A percentile compares a stretch with the other conserved stretches of the same genome.
Conservation (phyloP, 2,113 vertebrate genomes). For the Channa maculata region DNA sequence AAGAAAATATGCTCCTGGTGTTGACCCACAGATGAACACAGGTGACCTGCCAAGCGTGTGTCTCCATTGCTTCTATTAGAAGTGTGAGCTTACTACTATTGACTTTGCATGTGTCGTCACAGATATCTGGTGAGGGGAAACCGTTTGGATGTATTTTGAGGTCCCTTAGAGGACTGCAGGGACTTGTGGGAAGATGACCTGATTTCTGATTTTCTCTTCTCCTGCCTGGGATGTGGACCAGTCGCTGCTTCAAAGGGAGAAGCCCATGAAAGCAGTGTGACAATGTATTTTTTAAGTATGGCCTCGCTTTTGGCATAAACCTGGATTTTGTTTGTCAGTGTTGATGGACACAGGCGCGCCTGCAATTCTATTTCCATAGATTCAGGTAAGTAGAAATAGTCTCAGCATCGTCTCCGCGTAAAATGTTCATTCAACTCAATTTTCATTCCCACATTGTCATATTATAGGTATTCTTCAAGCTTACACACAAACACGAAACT, state of each 20-base stretch:
- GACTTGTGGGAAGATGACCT: slow-evolving; percentile 83
- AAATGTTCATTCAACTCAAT: background rate
- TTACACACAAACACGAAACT: background rate
- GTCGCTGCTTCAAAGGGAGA: slow-evolving; percentile 56
- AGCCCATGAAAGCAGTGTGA: slow-evolving; percentile 36
- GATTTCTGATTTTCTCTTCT: slow-evolving; percentile 78
- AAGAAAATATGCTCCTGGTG: slow-evolving; percentile 47
- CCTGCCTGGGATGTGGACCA: slow-evolving; percentile 61
- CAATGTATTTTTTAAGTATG: slow-evolving; percentile 15
- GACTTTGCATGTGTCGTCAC: slow-evolving; percentile 34
- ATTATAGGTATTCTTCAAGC: background rate
- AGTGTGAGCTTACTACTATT: slow-evolving; percentile 22
- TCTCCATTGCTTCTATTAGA: slow-evolving; percentile 21
- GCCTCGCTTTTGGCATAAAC: slow-evolving; percentile 10
- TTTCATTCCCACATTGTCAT: background rate
- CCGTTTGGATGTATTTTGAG: slow-evolving; percentile 71
- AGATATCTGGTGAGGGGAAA: slow-evolving; percentile 66
- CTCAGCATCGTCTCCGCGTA: background rate
- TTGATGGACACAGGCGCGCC: slow-evolving; percentile 41
- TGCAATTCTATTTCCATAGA: slow-evolving; percentile 21
- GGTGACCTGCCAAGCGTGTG: slow-evolving; percentile 30
- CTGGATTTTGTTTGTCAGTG: slow-evolving; percentile 49
- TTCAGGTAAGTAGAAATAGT: slow-evolving; percentile 62
- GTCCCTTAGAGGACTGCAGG: slow-evolving; percentile 75
- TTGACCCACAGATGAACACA: slow-evolving; percentile 21